Base-by-base conservation (phyloP, 2,113 vertebrate species). In the Colius striatus region DNA sequence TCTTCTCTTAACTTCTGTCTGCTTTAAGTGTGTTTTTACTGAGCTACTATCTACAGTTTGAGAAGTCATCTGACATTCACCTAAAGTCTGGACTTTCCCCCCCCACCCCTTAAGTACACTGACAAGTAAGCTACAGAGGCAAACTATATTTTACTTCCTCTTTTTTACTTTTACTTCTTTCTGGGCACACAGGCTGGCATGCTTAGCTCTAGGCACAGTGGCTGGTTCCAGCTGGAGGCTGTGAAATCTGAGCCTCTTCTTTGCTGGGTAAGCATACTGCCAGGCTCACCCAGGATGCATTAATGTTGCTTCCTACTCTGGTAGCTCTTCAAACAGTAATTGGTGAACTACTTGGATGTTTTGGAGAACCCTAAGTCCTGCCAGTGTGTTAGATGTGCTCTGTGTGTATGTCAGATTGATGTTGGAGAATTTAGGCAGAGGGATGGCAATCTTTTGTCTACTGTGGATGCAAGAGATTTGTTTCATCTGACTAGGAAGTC, bases 281-380 rank as follows among this genome's bases (percentile, higher is more conserved):
- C 51, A 50, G 27, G 36, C 25, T 74, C 19, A 13, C 1, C 1
- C 12, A 19, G 34, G 45, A 21, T 11, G 8, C 2, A 1, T 53
- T 66, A 29, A 26, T 11, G 1, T 16, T n/a, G 16, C 60, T 71
- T 67, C 19, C 34, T 70, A 13, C 38, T 25, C 9, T 54, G 21
- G 6, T 8, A 67, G 26, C 55, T 73, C 14, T 53, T 6, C 30
- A 48, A 81, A 50, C 22, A 36, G 25, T 30, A 8, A 19, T 41
- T 3, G 1, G 30, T 48, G 27, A 89, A n/a, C 34, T 77, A 25
- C 36, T 67, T 15, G 11, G 6, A 18, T 50, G 82, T 50, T 71
- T 22, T 36, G 17, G 51, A 67, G 66, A 87, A 11, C 30, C 6
- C 8, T 3, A 29, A 66, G 25, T 41, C 13, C 48, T 75, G 3